Conservation (phyloP, 2,888 invertebrate genomes). For the Cantharis rustica region DNA sequence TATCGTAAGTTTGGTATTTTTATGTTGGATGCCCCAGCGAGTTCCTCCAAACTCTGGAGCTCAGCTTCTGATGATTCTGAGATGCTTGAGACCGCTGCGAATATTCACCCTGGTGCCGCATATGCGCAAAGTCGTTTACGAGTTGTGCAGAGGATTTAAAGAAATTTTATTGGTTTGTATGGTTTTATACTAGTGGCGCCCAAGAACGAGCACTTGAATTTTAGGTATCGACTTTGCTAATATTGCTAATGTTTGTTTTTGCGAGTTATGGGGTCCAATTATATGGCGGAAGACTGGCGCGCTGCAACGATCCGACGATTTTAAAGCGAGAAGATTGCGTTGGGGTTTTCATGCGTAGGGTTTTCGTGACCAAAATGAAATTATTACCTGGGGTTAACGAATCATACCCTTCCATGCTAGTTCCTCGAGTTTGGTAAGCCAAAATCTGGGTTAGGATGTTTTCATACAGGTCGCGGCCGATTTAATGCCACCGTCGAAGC, state of each 20-base stretch:
- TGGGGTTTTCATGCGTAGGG: conserved; percentile 92
- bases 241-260: conserved; percentile 98
- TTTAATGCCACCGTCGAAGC: neutral
- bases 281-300: conserved; percentile 93
- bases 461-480: neutral
- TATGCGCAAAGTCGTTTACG: conserved; percentile 99
- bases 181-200: neutral
- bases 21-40: conserved; percentile 93
- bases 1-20: conserved; percentile 91
- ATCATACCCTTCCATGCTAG: conserved; percentile 91
- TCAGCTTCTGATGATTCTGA: conserved; percentile 93
- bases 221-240: conserved; percentile 92
- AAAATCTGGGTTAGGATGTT: conserved; percentile 3
- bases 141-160: conserved; percentile 96
- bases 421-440: conserved; percentile 92
- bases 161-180: conserved; percentile 90
- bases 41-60: conserved; percentile 94
- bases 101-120: conserved; percentile 99
- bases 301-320: conserved; percentile 96
- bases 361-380: conserved; percentile 99
- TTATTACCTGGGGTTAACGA: conserved; percentile 80
- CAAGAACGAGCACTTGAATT: conserved; percentile 33
- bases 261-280: conserved; percentile 98
- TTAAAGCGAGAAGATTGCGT: conserved; percentile 82
- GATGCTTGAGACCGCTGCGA: conserved; percentile 93